These are phyloP conservation scores for Nasonia giraulti DNA, from an alignment of 1,140 invertebrate genomes.

Conservation along the genomic window DNA sequence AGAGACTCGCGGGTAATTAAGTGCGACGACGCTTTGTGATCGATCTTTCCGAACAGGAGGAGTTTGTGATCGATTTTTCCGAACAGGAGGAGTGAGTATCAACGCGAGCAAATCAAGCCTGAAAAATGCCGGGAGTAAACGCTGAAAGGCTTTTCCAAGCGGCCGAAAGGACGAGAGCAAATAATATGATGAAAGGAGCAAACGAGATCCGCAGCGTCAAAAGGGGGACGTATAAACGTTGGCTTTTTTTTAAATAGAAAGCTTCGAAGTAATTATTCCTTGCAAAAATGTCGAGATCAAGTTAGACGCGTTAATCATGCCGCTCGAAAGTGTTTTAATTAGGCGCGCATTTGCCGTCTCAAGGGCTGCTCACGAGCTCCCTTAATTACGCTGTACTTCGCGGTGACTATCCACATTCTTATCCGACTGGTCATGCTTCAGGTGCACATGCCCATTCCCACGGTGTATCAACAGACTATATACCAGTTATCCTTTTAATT, in stretches of 20 bases:
- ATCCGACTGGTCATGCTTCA: background rate
- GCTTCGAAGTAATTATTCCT: background rate
- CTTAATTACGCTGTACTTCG: background rate
- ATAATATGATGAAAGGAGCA: constrained; percentile 25
- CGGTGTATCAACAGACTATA: background rate
- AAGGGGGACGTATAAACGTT: background rate
- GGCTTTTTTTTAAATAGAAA: background rate
- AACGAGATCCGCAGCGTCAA: background rate
- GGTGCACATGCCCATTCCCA: background rate
- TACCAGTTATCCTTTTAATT: background rate
- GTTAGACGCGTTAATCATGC: background rate
- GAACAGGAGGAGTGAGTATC: background rate
- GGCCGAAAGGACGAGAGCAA: background rate
- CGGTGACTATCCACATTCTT: background rate
- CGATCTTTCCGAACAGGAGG: background rate
- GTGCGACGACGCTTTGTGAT: background rate
- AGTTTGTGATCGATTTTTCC: background rate
- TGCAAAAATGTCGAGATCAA: background rate
- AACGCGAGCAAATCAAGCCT: constrained; percentile 28
- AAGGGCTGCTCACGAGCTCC: background rate
- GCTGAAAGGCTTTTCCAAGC: constrained; percentile 13
- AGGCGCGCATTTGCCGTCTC: background rate
- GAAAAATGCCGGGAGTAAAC: constrained; percentile 20
- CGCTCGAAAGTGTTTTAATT: background rate
- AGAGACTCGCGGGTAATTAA: no score